Evolutionary conservation across 2,888 invertebrate species (phyloP).

Genomic region (Drosophila macrospina): DNA sequence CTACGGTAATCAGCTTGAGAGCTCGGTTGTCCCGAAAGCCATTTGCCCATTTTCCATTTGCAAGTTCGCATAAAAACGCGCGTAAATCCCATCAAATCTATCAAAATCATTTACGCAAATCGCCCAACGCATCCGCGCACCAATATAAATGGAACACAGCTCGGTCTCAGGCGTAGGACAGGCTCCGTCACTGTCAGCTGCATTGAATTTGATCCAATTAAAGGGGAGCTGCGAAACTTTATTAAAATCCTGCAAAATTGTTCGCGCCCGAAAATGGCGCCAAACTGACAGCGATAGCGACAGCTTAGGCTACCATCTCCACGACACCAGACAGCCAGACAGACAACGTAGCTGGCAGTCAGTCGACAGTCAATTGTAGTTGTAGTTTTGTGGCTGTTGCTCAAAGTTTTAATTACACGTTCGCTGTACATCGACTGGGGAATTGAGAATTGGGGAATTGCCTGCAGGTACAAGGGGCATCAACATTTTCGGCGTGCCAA

Average conservation of each 20-base stretch:
- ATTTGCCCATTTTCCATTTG: conserved; percentile 25
- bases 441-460: conserved; percentile 15
- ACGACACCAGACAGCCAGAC: conserved; percentile 10
- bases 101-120: conserved; percentile 79
- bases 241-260: conserved; percentile 60
- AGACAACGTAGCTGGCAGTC: conserved; percentile 50
- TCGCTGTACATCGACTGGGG: conserved; percentile 47
- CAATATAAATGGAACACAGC: conserved; percentile 44
- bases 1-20: conserved; percentile 57
- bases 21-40: conserved; percentile 42
- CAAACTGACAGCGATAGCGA: conserved; percentile 61
- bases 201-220: conserved; percentile 67
- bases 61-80: conserved; percentile 38
- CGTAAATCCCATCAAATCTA: conserved; percentile 76
- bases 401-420: conserved; percentile 84
- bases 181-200: conserved; percentile 56
- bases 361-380: conserved; percentile 77
- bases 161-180: conserved; percentile 28
- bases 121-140: conserved; percentile 39
- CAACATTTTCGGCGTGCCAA: conserved; percentile 48
- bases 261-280: conserved; percentile 61
- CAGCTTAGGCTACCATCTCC: conserved; percentile 25
- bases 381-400: conserved; percentile 76
- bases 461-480: conserved; percentile 57
- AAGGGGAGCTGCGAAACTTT: conserved; percentile 59